Conservation (phyloP, 2,888 invertebrate species). For the Alviniconcha strummeri region DNA sequence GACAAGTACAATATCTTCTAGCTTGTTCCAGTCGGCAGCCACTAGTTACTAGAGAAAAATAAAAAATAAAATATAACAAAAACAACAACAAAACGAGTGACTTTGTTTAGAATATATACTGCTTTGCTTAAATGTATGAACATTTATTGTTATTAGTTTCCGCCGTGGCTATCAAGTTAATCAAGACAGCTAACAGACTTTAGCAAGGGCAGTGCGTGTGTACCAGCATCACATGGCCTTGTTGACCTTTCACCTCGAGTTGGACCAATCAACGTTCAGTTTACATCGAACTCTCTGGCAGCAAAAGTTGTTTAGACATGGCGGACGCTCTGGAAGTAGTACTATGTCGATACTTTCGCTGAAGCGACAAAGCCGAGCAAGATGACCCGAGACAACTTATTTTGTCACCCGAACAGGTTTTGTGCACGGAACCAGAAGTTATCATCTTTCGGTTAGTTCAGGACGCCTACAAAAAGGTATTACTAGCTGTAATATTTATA, state of each 20-base stretch:
- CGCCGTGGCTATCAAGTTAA: no score
- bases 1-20: no score
- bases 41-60: no score
- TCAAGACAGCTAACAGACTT: background rate
- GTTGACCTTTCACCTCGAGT: background rate
- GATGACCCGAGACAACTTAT: background rate
- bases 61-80: no score
- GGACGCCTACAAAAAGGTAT: background rate
- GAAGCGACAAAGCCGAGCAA: background rate
- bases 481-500: background rate
- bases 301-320: constrained; percentile 31
- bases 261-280: constrained; percentile 17
- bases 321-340: background rate
- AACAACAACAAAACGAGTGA: no score
- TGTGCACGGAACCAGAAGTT: background rate
- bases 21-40: no score
- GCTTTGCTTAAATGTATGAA: no score
- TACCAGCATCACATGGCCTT: background rate
- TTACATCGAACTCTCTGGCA: background rate
- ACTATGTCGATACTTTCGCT: background rate
- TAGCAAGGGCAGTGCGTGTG: background rate
- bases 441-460: background rate
- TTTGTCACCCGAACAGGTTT: background rate
- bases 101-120: no score
- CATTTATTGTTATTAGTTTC: no score